Evolutionary conservation across 35 echinoderm and acorn worm species (phyloP).

Genomic region (Heliocidaris erythrogramma): DNA sequence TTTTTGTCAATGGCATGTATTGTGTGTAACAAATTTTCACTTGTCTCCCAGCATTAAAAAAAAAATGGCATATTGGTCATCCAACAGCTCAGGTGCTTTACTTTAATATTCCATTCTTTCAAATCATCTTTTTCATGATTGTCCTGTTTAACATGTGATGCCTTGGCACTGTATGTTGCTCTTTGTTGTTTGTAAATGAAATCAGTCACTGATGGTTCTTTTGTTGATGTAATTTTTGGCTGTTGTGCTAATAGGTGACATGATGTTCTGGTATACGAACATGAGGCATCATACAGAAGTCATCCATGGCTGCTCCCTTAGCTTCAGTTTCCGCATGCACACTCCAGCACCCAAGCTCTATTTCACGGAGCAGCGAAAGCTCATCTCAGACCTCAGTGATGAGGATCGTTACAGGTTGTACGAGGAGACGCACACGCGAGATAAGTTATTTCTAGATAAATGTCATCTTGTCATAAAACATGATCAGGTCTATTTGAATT

Average conservation of each 20-base stretch:
- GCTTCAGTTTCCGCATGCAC: slow-evolving; percentile 75
- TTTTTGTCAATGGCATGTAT: no score
- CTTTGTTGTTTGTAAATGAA: no score
- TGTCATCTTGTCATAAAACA: slow-evolving; percentile 58
- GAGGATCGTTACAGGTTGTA: slow-evolving; percentile 53
- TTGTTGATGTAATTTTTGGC: neutral
- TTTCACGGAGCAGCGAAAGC: slow-evolving; percentile 49
- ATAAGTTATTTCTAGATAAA: slow-evolving; percentile 60
- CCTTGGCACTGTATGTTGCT: no score
- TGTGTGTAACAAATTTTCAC: no score
- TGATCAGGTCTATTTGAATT: slow-evolving; percentile 49
- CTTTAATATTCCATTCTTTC: no score
- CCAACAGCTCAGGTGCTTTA: no score
- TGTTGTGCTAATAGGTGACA: slow-evolving; percentile 58
- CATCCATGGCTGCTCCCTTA: slow-evolving; percentile 86
- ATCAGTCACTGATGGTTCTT: neutral
- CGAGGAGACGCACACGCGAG: slow-evolving; percentile 17
- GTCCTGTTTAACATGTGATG: no score
- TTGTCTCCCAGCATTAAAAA: no score
- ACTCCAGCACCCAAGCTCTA: slow-evolving; percentile 77
- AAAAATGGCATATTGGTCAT: no score
- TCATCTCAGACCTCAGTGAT: slow-evolving; percentile 34
- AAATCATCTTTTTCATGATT: no score
- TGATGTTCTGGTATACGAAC: slow-evolving; percentile 81
- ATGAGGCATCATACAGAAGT: slow-evolving; percentile 88